Evolutionary conservation across 2,888 invertebrate species (phyloP), one percentile per base, ranked within the genome.

Genomic region (Nudaria mundana): DNA sequence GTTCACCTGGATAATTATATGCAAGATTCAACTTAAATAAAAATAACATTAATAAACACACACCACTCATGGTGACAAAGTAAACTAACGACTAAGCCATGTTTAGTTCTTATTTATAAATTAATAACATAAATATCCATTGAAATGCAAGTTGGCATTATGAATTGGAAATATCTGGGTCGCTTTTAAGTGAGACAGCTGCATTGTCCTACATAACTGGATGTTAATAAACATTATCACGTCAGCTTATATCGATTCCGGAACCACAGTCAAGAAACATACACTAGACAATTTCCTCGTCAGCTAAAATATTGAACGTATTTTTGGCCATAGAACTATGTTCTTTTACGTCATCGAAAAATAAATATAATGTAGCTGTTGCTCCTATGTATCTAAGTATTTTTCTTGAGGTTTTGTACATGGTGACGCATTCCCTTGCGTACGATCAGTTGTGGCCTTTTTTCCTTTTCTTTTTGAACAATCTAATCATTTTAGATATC

Each of bases 181-280:
- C 71, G 63, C 52, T 48, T 50, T 61, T 42, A 52, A 51, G 46
- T 51, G 48, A 61, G 47, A 56, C 55, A 55, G 59, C 61, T 58
- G 57, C 56, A 61, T 52, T 68, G 77, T 59, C 67, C 76, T 63
- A 72, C 69, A 73, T 75, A 66, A 51, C 56, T 57, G 53, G 57
- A 61, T 63, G 63, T 72, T 72, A 48, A 58, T 69, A 66, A 71
- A 73, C 58, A 73, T 70, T 65, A 62, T 63, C 55, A 60, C 67
- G 76, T 85, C 83, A 87, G 80, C 85, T 86, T 64, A 87, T 78
- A 67, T 86, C 78, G 56, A 80, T 70, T 55, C 85, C 87, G 59
- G 83, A 79, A 72, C 71, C 78, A 68, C 88, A 88, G 57, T 85
- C 83, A 47, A 87, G 60, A 60, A 83, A 73, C 84, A 87, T 85